Evolutionary conservation across 2,113 vertebrate species (phyloP), one percentile per base, ranked within the genome.

Genomic region (Trichechus manatus): DNA sequence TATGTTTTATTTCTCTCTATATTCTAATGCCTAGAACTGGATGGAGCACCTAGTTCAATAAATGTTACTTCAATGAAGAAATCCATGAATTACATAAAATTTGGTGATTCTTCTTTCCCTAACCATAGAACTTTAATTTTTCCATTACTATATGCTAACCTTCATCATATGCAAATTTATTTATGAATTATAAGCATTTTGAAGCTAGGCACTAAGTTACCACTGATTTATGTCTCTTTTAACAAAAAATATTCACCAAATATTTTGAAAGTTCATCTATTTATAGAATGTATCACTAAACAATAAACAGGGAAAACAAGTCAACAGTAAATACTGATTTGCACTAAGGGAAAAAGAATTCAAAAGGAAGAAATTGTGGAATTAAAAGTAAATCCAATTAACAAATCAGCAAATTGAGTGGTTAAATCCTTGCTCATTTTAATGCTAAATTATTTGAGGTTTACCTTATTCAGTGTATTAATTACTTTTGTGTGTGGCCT

Each of bases 21-120:
- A 72, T 79, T 83, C 23, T 91, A 72, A 1, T 7, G 83, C 14
- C 6, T 36, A 87, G 9, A 92, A 36, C 31, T 31, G 6, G 53
- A 29, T 31, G 80, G 31, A 90, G 33, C 8, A 53, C 36, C 22
- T 87, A 66, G 9, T 27, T 75, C n/a, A 86, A 47, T 70, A 72
- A 81, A 47, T 72, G 19, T 44, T 72, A 61, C 15, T 88, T 86
- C 22, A n/a, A 19, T 72, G 61, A 82, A 96, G 44, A 96, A 79
- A 53, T 77, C 5, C 1, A 81, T 70, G 20, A 80, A 81, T 90
- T 88, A 20, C 5, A n/a, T 13, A 39, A 72, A 89, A 2, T 79
- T 63, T 70, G 42, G 50, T 3, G 4, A 56, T 14, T 75, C 15
- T 80, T 78, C 42, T 50, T 89, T 15, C 31, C n/a, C 5, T 88